Conservation (phyloP, 2,888 invertebrate species). For the Disparrhopalites patrizii region DNA sequence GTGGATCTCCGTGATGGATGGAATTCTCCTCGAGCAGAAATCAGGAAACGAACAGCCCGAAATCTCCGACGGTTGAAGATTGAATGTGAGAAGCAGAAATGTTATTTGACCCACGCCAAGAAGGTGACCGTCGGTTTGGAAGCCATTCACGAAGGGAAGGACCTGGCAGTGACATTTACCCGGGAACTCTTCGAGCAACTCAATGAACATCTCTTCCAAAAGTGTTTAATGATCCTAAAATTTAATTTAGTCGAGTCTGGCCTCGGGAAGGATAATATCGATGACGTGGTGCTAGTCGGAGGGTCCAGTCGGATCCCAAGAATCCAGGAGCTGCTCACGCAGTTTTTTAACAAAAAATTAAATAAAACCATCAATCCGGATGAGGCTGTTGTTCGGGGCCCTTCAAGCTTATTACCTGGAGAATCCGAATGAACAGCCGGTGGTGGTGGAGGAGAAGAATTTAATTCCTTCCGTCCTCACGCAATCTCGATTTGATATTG, state of each 20-base stretch:
- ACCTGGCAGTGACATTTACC: neutral
- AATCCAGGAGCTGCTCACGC: neutral
- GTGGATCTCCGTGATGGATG: neutral
- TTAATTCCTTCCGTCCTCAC: no score
- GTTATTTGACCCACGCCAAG: neutral
- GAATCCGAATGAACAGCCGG: no score
- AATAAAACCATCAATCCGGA: neutral
- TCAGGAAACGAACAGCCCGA: neutral
- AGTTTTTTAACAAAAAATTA: neutral
- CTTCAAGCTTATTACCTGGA: no score
- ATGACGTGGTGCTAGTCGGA: neutral
- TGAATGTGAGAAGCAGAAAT: conserved; percentile 1
- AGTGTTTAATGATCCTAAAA: neutral
- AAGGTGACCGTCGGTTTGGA: neutral
- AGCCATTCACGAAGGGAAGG: neutral
- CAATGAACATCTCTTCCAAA: neutral
- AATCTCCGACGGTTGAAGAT: neutral
- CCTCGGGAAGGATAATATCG: neutral
- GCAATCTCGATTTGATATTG: no score
- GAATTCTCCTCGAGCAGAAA: neutral
- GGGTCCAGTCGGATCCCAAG: neutral
- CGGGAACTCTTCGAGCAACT: neutral
- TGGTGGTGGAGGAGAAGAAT: no score
- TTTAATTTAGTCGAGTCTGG: neutral
- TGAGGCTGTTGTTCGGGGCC: neutral